phyloP scores from a whole-genome alignment of 1,140 invertebrate genomes.

The Cotesia glomerata region DNA sequence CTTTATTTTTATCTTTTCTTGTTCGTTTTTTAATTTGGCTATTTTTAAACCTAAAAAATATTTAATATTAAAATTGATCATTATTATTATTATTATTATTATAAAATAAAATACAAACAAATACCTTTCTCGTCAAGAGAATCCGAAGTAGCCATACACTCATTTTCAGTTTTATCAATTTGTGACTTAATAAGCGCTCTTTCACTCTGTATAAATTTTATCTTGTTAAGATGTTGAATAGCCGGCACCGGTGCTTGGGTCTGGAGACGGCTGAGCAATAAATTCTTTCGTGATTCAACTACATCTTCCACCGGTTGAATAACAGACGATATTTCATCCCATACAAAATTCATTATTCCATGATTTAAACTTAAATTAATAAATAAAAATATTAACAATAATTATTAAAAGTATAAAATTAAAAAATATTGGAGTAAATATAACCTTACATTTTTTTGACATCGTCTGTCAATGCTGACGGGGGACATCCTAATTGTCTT shows the following conservation, averaged over 20 bases:
- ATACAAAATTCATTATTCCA: slow-evolving; percentile 46
- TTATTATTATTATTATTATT: background rate
- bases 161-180: slow-evolving; percentile 44
- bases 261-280: slow-evolving; percentile 50
- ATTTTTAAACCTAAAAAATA: background rate
- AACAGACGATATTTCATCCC: slow-evolving; percentile 47
- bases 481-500: slow-evolving; percentile 22
- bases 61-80: too few relatives aligned
- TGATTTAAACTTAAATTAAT: slow-evolving; percentile 43
- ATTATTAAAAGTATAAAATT: too few relatives aligned
- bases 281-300: slow-evolving; percentile 49
- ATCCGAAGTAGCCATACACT: slow-evolving; percentile 47
- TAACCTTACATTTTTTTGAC: slow-evolving; percentile 34
- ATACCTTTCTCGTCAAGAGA: slow-evolving; percentile 49
- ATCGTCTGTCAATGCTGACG: slow-evolving; percentile 14
- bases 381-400: too few relatives aligned
- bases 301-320: slow-evolving; percentile 42
- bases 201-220: slow-evolving; percentile 39
- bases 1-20: slow-evolving; percentile 35
- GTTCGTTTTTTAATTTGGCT: background rate
- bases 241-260: slow-evolving; percentile 35
- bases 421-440: background rate
- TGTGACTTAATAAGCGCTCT: slow-evolving; percentile 36
- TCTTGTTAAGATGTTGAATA: slow-evolving; percentile 43
- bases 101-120: background rate